phyloP scores from a whole-genome alignment of 2,797 vertebrate species.

The Oceanodroma leucorhoa region DNA sequence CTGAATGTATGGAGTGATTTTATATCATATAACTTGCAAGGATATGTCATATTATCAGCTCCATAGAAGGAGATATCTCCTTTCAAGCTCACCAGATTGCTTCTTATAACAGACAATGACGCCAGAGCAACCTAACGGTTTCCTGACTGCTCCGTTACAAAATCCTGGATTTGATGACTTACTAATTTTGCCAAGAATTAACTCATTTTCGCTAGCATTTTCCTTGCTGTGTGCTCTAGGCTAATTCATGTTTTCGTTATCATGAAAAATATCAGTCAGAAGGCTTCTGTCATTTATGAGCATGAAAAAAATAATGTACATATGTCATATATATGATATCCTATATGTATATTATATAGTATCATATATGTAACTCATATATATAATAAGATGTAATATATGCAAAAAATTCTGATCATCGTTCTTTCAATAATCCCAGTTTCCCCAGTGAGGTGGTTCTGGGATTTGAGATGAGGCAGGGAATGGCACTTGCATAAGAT shows the following conservation, averaged over 20 bases:
- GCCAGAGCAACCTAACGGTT: fast-evolving
- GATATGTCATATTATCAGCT: background rate
- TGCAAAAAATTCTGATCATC: background rate
- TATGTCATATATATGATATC: no score
- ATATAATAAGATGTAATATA: background rate
- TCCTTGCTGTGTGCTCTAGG: background rate
- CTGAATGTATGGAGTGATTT: background rate
- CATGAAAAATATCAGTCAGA: background rate
- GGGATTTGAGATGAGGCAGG: background rate
- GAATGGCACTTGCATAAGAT: background rate
- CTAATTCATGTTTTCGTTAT: background rate
- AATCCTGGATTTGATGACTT: background rate
- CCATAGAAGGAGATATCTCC: background rate
- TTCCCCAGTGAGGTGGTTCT: background rate
- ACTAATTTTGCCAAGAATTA: background rate
- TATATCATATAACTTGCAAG: background rate
- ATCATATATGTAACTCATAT: background rate
- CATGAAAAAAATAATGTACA: background rate
- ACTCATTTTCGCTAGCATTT: background rate
- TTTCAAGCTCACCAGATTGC: background rate
- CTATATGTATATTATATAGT: background rate
- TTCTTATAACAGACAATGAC: background rate
- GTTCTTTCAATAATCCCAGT: background rate
- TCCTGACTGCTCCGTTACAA: background rate
- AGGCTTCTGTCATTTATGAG: background rate